Percentiles rank a stretch among this genome's conserved stretches.
Evolutionary conservation across 2,888 invertebrate species (phyloP).

Genomic region (Zygogramma bicolorata): DNA sequence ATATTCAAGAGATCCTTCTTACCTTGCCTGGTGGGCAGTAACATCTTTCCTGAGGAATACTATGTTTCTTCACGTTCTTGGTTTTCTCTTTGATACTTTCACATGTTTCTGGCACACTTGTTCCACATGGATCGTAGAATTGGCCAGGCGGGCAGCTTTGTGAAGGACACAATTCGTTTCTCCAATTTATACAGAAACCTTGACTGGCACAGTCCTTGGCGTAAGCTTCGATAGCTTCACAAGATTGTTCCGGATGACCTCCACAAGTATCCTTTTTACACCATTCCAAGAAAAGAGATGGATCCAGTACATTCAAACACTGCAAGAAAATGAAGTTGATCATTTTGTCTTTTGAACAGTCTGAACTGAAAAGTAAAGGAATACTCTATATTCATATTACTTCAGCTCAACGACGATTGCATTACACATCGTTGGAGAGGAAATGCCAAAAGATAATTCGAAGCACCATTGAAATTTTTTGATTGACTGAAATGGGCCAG

Average conservation of each 20-base stretch:
- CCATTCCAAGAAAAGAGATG: constrained; percentile 74
- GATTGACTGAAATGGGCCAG: too few species aligned
- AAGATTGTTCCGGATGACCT: constrained; percentile 71
- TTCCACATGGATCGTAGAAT: constrained; percentile 71
- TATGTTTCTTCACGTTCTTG: constrained; percentile 39
- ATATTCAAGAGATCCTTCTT: constrained; percentile 10
- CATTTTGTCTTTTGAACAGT: neutral
- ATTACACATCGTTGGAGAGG: too few species aligned
- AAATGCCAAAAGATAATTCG: too few species aligned
- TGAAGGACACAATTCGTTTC: constrained; percentile 75
- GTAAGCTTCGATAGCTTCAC: constrained; percentile 78
- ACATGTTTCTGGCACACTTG: constrained; percentile 76
- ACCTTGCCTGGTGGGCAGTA: constrained; percentile 85
- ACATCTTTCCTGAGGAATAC: constrained; percentile 78
- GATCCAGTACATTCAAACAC: constrained; percentile 82
- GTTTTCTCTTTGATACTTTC: constrained; percentile 70
- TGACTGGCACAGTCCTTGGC: constrained; percentile 77
- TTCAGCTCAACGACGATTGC: too few species aligned
- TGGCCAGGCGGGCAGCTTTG: constrained; percentile 70
- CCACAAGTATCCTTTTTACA: constrained; percentile 78
- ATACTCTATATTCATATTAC: too few species aligned
- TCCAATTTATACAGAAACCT: constrained; percentile 83
- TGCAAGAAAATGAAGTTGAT: constrained; percentile 57
- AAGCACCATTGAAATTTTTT: too few species aligned
- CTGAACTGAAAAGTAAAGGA: too few species aligned